A percentile compares a stretch with the other conserved stretches of the same genome.
These are phyloP conservation scores for Agrochola circellaris DNA, from an alignment of 2,888 invertebrate species.

Conservation along the genomic window DNA sequence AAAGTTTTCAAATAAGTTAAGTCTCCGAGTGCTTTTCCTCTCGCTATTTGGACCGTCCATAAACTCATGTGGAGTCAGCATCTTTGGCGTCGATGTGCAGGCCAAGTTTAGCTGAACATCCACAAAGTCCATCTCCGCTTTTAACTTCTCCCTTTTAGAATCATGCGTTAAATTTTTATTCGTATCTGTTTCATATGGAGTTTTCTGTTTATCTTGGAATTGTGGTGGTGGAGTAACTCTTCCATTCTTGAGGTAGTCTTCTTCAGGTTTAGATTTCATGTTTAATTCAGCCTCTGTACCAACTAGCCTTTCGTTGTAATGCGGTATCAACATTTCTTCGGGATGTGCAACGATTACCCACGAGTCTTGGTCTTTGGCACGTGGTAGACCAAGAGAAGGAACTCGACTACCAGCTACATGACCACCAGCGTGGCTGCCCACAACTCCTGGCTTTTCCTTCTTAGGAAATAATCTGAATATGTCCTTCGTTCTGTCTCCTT, in stretches of 20 bases:
- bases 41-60: conserved; percentile 79
- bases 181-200: conserved; percentile 79
- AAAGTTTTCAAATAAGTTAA: conserved; percentile 85
- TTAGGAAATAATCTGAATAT: conserved; percentile 86
- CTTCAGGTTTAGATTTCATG: conserved; percentile 71
- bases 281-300: conserved; percentile 77
- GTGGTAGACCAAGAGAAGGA: conserved; percentile 85
- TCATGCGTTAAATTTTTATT: conserved; percentile 84
- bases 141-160: conserved; percentile 88
- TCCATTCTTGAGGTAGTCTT: conserved; percentile 77
- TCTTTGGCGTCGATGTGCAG: conserved; percentile 89
- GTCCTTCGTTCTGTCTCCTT: conserved; percentile 81
- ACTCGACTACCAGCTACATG: conserved; percentile 84
- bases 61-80: conserved; percentile 85
- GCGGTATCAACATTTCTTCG: conserved; percentile 85
- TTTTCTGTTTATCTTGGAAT: conserved; percentile 86
- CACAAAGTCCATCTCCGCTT: conserved; percentile 83
- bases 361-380: conserved; percentile 81
- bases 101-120: conserved; percentile 86
- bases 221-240: conserved; percentile 86
- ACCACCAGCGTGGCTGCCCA: conserved; percentile 82
- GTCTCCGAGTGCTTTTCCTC: conserved; percentile 77
- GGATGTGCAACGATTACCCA: conserved; percentile 88
- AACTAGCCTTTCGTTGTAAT: conserved; percentile 85
- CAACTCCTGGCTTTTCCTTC: conserved; percentile 82